Evolutionary conservation across 30 jellyfish, hydroid and myxozoan species (phyloP).

Genomic region (Aurelia sp.): DNA sequence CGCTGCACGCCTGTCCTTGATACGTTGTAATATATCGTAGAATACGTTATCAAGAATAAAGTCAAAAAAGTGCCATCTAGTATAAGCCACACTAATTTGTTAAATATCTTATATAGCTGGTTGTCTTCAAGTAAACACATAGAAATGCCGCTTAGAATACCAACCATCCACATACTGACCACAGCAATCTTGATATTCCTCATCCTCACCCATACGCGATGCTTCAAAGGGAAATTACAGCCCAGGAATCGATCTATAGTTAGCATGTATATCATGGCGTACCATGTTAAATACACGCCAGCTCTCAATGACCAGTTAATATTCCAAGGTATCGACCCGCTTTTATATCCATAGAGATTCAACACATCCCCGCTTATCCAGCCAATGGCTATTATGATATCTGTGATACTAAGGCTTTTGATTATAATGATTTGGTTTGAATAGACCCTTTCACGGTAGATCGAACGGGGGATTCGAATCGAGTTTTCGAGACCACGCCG

Average conservation of each 20-base stretch:
- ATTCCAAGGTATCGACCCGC: neutral
- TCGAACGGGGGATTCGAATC: too few species aligned
- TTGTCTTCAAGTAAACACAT: neutral
- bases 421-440: conserved; percentile 30
- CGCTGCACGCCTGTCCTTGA: neutral
- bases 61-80: neutral
- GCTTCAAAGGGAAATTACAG: conserved; percentile 29
- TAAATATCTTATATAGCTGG: neutral
- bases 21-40: conserved; percentile 3
- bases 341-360: neutral
- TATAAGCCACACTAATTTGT: neutral
- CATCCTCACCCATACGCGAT: neutral
- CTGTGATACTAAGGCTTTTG: conserved; percentile 12
- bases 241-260: conserved; percentile 50
- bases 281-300: conserved; percentile 37
- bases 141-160: neutral
- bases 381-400: conserved; percentile 8
- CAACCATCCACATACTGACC: conserved; percentile 2
- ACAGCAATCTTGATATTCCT: neutral
- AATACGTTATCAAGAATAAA: neutral
- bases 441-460: too few species aligned
- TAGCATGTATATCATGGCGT: conserved; percentile 30
- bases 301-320: neutral
- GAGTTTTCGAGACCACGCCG: too few species aligned
- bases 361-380: conserved; percentile 8